Percentiles rank a stretch among this genome's conserved stretches.
These are phyloP conservation scores for Basileuterus tristriatus DNA, from an alignment of 2,797 vertebrate species.

Conservation along the genomic window DNA sequence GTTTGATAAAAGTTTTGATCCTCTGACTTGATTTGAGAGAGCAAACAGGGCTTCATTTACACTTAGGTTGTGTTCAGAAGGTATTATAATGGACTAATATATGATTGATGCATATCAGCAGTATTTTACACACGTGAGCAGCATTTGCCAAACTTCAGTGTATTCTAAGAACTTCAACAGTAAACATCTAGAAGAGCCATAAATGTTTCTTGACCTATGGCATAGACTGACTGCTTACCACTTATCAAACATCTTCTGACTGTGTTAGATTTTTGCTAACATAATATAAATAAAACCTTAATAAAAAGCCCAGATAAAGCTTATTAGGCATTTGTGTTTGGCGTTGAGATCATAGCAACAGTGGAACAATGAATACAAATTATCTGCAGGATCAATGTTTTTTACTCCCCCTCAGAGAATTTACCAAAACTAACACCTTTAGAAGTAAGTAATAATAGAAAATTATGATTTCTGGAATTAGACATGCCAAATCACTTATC, in stretches of 20 bases:
- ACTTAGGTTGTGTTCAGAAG: neutral
- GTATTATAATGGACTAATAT: neutral
- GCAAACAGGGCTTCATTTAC: neutral
- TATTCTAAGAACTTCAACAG: neutral
- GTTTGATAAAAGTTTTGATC: neutral
- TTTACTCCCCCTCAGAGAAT: neutral
- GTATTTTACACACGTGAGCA: neutral
- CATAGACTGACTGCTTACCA: neutral
- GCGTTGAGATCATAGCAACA: neutral
- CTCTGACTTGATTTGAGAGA: neutral
- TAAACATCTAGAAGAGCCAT: neutral
- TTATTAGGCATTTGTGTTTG: neutral
- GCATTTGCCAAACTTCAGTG: neutral
- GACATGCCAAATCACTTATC: neutral
- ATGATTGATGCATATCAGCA: neutral
- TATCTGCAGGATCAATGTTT: neutral
- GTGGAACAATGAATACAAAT: neutral
- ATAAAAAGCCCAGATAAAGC: neutral
- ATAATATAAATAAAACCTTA: neutral
- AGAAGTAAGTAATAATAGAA: neutral
- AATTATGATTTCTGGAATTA: constrained; percentile 8
- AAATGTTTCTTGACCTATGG: neutral
- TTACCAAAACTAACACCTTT: neutral
- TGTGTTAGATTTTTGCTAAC: neutral
- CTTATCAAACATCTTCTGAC: neutral